Base-by-base conservation (phyloP, 2,888 invertebrate species). In the Rhingia campestris region DNA sequence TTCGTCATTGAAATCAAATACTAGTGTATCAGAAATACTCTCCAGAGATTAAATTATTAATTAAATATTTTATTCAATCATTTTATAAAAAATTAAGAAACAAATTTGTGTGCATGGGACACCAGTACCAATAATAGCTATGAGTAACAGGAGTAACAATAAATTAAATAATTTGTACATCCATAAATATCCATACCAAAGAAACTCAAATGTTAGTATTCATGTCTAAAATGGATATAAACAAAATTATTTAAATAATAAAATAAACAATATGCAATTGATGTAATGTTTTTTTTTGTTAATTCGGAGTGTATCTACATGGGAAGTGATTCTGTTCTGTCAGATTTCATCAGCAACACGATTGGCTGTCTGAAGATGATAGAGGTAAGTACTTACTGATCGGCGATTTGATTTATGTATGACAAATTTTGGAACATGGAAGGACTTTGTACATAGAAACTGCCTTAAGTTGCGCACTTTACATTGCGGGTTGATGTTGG, bases 171-270 rank as follows among this genome's bases (percentile, higher is more conserved):
- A 77, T 63, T 22, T 49, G 10, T 43, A 49, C 41, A 67, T 59
- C 45, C 37, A 59, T 53, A 49, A 59, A 45, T 77, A 73, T 58
- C 67, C 74, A 84, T 54, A 84, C 84, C 84, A 84, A 84, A 84
- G 84, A 84, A 84, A 75, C 74, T 84, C 80, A 84, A 70, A 74
- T 54, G 66, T 75, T 84, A 61, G 64, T 79, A 74, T 84, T 80
- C 75, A 75, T 75, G 70, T 39, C 12, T 70, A 41, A 41, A 66
- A 70, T 84, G 74, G 33, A 80, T 66, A 66, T 74, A n/a, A 79
- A 69, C 37, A 41, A 77, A 81, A 66, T 51, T 56, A 82, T 77
- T 69, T 56, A 82, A 74, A 53, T 69, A 74, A 69, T 64, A 77
- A 64, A 82, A 58, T 59, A 73, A 73, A 69, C 30, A 76, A 30